Base-by-base conservation (phyloP, 1,140 invertebrate species). In the Hylyphantes graminicola region DNA sequence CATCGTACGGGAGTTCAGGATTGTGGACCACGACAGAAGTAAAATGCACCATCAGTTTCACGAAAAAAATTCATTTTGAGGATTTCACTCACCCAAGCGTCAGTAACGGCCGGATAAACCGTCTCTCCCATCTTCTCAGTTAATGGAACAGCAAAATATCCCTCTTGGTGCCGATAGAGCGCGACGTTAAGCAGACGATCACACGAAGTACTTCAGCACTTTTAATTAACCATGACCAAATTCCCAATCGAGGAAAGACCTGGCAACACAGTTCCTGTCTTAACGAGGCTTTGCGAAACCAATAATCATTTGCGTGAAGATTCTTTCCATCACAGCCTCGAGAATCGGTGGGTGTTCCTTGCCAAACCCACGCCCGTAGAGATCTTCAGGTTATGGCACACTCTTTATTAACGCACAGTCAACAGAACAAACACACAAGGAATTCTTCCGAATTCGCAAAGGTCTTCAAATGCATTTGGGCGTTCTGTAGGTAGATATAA, bases 321-420 rank as follows among this genome's bases (percentile, higher is more conserved):
- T 74, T 74, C 72, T 17, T 21, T 67, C 64, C 64, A 11, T n/a
- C 21, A 15, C 11, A 35, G 35, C 19, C 74, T 63, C 48, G 3
- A n/a, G 21, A 54, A 65, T 67, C 77, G 12, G 77, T 80, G 54
- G 77, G 65, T 80, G 77, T 80, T 80, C 77, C 17, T 59, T 80
- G 65, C 77, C 65, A 70, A 78, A 67, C 76, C 76, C 51, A 70
- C 77, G 77, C 76, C 57, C 67, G 48, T 70, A 35, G 35, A 12
- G 35, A 70, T 70, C 67, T 35, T 35, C 35, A 19, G 64, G 17
- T 12, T 21, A 17, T 76, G 2, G 35, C 64, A 76, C 74, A 76
- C 64, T 61, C 74, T 76, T 76, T 76, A 63, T 17, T n/a, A 51
- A 63, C 12, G 19, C 35, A 19, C 59, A 63, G 63, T 70, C 17